Evolutionary conservation across 2,113 vertebrate genomes (phyloP).

Genomic region (Apeltes quadracus): DNA sequence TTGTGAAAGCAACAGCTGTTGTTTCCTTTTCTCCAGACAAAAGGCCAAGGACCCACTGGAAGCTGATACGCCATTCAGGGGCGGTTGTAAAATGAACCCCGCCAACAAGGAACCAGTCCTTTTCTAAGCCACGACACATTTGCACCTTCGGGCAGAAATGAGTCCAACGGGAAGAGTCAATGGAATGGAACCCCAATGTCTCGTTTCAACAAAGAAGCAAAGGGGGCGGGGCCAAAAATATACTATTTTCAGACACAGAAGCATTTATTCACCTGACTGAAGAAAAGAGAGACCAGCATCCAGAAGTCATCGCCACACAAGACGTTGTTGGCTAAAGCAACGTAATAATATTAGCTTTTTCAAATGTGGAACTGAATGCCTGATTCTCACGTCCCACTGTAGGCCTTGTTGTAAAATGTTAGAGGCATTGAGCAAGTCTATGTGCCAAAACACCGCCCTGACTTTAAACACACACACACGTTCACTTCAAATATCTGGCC

Average conservation of each 20-base stretch:
- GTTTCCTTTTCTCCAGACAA: conserved; percentile 75
- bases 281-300: conserved; percentile 51
- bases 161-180: conserved; percentile 27
- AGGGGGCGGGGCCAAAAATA: not conserved
- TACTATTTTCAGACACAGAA: conserved; percentile 26
- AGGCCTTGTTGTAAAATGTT: conserved; percentile 6
- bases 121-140: conserved; percentile 50
- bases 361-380: conserved; percentile 53
- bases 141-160: conserved; percentile 51
- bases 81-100: conserved; percentile 63
- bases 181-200: conserved; percentile 22
- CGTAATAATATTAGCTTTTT: conserved; percentile 39
- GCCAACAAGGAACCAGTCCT: conserved; percentile 44
- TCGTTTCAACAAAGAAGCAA: conserved; percentile 7
- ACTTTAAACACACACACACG: conserved; percentile 6
- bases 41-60: conserved; percentile 74
- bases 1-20: conserved; percentile 96
- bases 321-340: conserved; percentile 30
- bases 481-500: conserved; percentile 22
- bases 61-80: conserved; percentile 72
- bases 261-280: conserved; percentile 15
- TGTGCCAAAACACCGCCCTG: not conserved
- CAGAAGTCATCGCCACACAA: conserved; percentile 44
- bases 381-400: conserved; percentile 36
- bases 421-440: not conserved